These are phyloP conservation scores for Naso thynnoides DNA, from an alignment of 2,797 vertebrate species.

Conservation along the genomic window DNA sequence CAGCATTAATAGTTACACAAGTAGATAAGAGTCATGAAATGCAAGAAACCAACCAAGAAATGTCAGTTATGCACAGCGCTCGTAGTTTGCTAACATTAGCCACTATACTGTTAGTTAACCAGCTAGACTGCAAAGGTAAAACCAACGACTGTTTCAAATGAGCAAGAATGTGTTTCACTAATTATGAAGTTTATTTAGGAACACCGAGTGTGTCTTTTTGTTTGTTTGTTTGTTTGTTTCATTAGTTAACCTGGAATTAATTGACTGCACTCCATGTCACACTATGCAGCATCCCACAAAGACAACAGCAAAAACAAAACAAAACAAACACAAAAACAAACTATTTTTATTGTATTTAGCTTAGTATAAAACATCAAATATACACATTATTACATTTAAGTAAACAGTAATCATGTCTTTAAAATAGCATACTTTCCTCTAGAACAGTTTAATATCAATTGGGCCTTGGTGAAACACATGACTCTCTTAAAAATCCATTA, in stretches of 20 bases:
- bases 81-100: background rate
- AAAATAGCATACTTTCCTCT: constrained; percentile 23
- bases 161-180: background rate
- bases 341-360: constrained; percentile 65
- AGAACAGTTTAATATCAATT: constrained; percentile 23
- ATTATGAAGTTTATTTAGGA: background rate
- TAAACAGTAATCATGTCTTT: constrained; percentile 50
- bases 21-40: background rate
- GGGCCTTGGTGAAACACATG: constrained; percentile 32
- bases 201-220: too few species aligned
- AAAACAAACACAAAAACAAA: too few species aligned
- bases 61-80: background rate
- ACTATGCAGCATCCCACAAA: constrained; percentile 11
- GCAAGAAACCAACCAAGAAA: background rate
- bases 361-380: constrained; percentile 65
- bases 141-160: background rate
- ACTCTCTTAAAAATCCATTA: constrained; percentile 44
- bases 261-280: background rate
- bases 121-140: background rate
- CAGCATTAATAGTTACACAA: background rate
- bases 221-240: background rate
- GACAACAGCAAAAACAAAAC: constrained; percentile 18
- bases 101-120: too few species aligned
- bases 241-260: background rate
- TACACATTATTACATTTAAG: constrained; percentile 64